Base-by-base conservation (phyloP, 2,797 vertebrate genomes). In the Ptychadena robeensis region DNA sequence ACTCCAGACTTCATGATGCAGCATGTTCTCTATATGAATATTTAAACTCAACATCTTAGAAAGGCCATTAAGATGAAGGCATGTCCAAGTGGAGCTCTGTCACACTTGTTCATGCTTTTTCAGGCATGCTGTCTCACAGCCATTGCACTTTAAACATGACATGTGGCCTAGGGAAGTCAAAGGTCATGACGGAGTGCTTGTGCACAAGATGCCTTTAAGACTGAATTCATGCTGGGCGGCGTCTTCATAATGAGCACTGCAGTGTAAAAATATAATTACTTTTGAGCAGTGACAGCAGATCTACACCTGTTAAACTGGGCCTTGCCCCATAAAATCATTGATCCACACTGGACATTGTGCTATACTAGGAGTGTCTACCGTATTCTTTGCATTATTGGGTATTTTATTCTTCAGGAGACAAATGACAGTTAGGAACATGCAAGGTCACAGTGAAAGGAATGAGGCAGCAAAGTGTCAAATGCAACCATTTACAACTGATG, bases 81-180 rank as follows among this genome's bases (percentile, higher is more conserved):
- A 73, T 14, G 69, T 67, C 12, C 57, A 5, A 59, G 8, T 63
- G 28, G 25, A 11, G 31, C 18, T 35, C 25, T 22, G 59, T 22
- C 31, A 61, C 32, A 32, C 12, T 15, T 27, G n/a, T 67, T 34
- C 57, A 40, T 5, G 4, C 34, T 27, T 30, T 35, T 77, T 37
- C 18, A 34, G 22, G n/a, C 75, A 78, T 32, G 3, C n/a, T 67
- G 63, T 78, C 72, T 59, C 7, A 61, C 32, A 67, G 35, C 9
- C 14, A 38, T 67, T 2, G 2, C 15, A 9, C 30, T 38, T 9
- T 76, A 63, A 27, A 38, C 44, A 38, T 77, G 38, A 78, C 65
- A 67, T 67, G 1, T 10, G 31, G 35, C 28, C n/a, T 53, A 53
- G 7, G 18, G 44, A 22, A 53, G 44, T 53, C 15, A 53, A n/a